Evolutionary conservation across 1,140 invertebrate genomes (phyloP).

Genomic region (Asbolus verrucosus): DNA sequence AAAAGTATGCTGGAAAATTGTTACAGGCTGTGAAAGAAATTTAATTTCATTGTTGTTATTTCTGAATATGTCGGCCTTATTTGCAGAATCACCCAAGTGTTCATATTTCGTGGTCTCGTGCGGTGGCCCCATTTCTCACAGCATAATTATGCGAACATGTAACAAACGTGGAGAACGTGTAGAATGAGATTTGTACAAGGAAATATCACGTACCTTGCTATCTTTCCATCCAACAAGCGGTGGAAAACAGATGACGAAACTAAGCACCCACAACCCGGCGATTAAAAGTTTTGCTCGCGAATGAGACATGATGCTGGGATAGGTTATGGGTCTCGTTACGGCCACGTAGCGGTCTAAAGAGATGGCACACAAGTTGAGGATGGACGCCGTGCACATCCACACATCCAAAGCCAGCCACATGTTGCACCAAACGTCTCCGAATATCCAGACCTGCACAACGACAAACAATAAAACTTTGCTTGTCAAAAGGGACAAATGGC

Average conservation of each 20-base stretch:
- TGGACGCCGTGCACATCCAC: constrained; percentile 96
- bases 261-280: constrained; percentile 91
- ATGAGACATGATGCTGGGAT: constrained; percentile 93
- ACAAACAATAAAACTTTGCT: neutral
- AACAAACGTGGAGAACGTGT: too few relatives aligned
- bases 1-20: too few relatives aligned
- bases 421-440: constrained; percentile 91
- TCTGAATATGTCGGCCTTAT: too few relatives aligned
- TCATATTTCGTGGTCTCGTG: too few relatives aligned
- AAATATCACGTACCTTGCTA: constrained; percentile 71
- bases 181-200: too few relatives aligned
- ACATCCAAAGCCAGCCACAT: constrained; percentile 95
- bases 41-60: too few relatives aligned
- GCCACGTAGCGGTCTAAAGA: constrained; percentile 95
- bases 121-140: too few relatives aligned
- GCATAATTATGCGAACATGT: too few relatives aligned
- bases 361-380: constrained; percentile 92
- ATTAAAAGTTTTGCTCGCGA: constrained; percentile 90
- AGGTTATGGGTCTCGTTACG: constrained; percentile 92
- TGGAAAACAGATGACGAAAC: constrained; percentile 96
- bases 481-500: too few relatives aligned
- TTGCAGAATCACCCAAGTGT: too few relatives aligned
- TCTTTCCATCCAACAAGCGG: constrained; percentile 95
- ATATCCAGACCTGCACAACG: constrained; percentile 87
- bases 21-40: too few relatives aligned